Conservation (phyloP, 2,797 vertebrate genomes). For the Tinamus major region DNA sequence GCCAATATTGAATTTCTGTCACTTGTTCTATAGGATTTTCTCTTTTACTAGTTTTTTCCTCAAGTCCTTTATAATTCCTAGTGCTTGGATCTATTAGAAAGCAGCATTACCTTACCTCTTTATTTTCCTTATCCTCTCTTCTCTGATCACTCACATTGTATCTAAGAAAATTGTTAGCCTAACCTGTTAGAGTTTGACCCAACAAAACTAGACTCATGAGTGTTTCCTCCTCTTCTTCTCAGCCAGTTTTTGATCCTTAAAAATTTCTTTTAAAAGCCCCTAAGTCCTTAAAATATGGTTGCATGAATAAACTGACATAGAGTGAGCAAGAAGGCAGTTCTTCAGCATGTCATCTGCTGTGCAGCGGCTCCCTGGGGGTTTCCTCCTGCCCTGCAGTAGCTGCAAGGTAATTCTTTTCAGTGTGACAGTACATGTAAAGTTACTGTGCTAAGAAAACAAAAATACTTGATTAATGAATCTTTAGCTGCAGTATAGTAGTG, state of each 20-base stretch:
- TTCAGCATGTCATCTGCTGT: constrained; percentile 53
- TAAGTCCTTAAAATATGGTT: neutral
- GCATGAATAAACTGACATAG: constrained; percentile 3
- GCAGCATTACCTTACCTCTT: neutral
- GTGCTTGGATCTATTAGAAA: neutral
- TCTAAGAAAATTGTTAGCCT: neutral
- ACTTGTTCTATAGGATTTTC: neutral
- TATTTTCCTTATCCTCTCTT: neutral
- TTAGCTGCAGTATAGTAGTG: neutral
- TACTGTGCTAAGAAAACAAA: neutral
- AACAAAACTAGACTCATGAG: neutral
- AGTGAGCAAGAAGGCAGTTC: constrained; percentile 26
- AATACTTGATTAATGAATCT: neutral
- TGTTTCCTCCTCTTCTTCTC: constrained; percentile 5
- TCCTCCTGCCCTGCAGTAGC: constrained; percentile 28
- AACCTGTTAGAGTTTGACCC: neutral
- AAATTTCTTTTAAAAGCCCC: neutral
- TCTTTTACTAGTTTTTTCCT: neutral
- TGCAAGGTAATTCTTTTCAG: constrained; percentile 42
- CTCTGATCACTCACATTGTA: neutral
- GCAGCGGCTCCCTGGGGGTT: constrained; percentile 5
- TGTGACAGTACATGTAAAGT: neutral
- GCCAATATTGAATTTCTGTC: neutral
- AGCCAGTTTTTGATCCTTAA: constrained; percentile 26
- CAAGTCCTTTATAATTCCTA: neutral